Percentiles rank a stretch among this genome's conserved stretches.
Conservation (phyloP, 2,113 vertebrate species). For the Cheilinus undulatus region DNA sequence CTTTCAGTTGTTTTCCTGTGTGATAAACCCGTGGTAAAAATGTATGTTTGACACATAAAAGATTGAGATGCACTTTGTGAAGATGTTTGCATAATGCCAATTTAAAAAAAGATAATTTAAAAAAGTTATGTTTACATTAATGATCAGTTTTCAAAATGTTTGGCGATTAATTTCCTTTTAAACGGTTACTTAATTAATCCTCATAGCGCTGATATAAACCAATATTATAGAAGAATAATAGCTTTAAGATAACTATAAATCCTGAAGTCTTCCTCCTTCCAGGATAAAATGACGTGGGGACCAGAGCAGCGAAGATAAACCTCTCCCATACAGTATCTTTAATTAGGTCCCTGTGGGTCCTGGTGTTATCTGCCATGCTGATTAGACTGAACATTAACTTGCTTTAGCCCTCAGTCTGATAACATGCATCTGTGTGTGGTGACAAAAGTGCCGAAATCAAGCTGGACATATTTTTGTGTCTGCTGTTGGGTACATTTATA, state of each 20-base stretch:
- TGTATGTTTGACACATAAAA: no score
- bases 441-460: constrained; percentile 49
- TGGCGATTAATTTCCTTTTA: no score
- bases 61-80: no score
- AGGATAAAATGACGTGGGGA: constrained; percentile 59
- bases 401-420: constrained; percentile 68
- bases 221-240: neutral
- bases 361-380: constrained; percentile 75
- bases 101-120: no score
- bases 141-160: no score
- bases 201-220: neutral
- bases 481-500: constrained; percentile 19
- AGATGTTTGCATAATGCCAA: no score
- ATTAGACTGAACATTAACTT: constrained; percentile 82
- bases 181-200: no score
- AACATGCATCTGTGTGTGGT: constrained; percentile 47
- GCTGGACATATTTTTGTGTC: constrained; percentile 27
- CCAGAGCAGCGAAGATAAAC: constrained; percentile 72
- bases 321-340: constrained; percentile 79
- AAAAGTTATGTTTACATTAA: no score
- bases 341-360: constrained; percentile 85
- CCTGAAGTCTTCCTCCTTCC: constrained; percentile 38
- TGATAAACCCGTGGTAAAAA: no score
- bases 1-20: no score
- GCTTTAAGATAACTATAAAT: constrained; percentile 5